A percentile compares a stretch with the other conserved stretches of the same genome.
Evolutionary conservation across 2,113 vertebrate species (phyloP).

Genomic region (Colinus virginianus): DNA sequence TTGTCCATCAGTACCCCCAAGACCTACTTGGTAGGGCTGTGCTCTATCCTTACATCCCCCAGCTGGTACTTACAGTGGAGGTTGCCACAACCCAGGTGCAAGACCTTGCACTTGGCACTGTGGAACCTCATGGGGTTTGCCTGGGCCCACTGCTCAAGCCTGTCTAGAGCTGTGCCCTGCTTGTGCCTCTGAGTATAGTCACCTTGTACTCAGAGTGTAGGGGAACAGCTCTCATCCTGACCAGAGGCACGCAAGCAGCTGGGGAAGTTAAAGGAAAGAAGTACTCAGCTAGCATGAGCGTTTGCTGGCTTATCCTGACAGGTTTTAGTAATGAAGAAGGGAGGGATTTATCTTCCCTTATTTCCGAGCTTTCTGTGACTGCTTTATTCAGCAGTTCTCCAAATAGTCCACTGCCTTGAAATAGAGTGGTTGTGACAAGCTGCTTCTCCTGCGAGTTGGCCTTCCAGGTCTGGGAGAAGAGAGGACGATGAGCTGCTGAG

Average conservation of each 20-base stretch:
- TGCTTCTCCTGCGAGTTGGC: slow-evolving; percentile 42
- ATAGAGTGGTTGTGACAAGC: slow-evolving; percentile 62
- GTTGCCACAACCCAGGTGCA: too few relatives aligned
- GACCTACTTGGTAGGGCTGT: too few relatives aligned
- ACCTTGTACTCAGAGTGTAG: accelerated
- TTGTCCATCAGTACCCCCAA: too few relatives aligned
- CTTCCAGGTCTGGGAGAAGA: slow-evolving; percentile 47
- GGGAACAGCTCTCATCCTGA: background rate
- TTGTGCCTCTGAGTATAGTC: background rate
- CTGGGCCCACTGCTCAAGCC: too few relatives aligned
- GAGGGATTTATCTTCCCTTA: background rate
- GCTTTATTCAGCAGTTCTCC: slow-evolving; percentile 64
- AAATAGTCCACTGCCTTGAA: slow-evolving; percentile 52
- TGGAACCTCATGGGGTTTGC: too few relatives aligned
- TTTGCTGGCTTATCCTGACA: background rate
- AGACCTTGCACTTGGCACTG: too few relatives aligned
- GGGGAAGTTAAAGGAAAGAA: background rate
- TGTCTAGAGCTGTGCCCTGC: too few relatives aligned
- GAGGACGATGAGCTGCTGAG: background rate
- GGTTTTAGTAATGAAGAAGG: background rate
- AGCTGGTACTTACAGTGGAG: too few relatives aligned
- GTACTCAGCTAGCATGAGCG: accelerated
- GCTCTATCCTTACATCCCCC: too few relatives aligned
- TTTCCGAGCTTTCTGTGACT: background rate
- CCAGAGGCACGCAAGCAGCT: background rate